Evolutionary conservation across 2,113 vertebrate genomes (phyloP).

Genomic region (Oreotragus oreotragus): DNA sequence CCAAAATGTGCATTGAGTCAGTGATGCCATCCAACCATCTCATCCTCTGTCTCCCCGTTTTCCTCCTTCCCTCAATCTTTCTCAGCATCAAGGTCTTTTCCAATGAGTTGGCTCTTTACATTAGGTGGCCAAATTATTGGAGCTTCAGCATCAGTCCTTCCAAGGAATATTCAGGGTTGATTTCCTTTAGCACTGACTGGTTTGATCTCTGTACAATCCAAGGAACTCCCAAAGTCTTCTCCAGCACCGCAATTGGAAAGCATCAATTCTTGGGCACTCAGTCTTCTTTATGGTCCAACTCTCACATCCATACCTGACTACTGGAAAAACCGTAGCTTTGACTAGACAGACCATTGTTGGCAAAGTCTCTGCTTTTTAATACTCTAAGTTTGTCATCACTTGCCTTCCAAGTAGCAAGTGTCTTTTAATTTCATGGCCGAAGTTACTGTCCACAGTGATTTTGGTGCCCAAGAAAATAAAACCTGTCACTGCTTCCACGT

Average conservation of each 20-base stretch:
- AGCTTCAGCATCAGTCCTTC: not conserved
- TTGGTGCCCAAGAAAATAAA: not conserved
- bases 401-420: not conserved
- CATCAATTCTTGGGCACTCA: not conserved
- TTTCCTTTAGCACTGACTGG: not conserved
- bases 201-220: not conserved
- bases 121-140: not conserved
- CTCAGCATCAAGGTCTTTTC: not conserved
- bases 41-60: not conserved
- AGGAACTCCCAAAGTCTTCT: not conserved
- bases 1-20: not conserved
- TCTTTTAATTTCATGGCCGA: not conserved
- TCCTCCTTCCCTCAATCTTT: not conserved
- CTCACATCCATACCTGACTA: not conserved
- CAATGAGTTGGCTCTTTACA: not conserved
- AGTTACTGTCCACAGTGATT: not conserved
- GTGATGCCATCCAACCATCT: not conserved
- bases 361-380: not conserved
- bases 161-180: not conserved
- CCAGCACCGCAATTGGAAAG: not conserved
- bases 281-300: not conserved
- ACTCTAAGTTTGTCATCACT: not conserved
- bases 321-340: not conserved
- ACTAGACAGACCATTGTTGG: rapidly evolving
- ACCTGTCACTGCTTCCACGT: not conserved